Percentiles rank a stretch among this genome's conserved stretches.
These are phyloP conservation scores for Stenodera caucasica DNA, from an alignment of 2,888 invertebrate species.

Conservation along the genomic window DNA sequence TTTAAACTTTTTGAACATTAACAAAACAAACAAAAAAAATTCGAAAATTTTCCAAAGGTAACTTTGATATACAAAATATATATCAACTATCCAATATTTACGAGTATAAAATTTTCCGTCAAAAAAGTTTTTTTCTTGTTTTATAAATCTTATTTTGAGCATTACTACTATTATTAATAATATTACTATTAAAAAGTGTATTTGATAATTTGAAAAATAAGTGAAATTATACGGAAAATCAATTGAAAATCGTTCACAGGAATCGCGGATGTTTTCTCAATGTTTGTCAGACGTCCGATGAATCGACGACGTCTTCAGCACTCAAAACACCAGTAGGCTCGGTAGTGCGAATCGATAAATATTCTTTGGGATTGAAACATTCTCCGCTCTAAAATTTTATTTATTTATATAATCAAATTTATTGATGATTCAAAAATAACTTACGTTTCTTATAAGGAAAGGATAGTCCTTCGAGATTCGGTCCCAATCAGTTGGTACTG, in stretches of 20 bases:
- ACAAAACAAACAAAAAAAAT: neutral
- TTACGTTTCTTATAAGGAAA: constrained; percentile 52
- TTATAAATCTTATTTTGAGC: neutral
- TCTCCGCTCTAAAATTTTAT: constrained; percentile 47
- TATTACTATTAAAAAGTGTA: neutral
- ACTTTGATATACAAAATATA: neutral
- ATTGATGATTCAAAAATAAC: neutral
- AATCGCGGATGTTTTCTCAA: neutral
- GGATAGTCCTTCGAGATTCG: constrained; percentile 59
- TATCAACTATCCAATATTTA: constrained; percentile 1
- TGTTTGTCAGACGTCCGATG: constrained; percentile 37
- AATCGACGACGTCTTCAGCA: constrained; percentile 41
- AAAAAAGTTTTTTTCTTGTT: neutral
- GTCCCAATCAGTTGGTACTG: constrained; percentile 59
- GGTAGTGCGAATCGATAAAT: constrained; percentile 49
- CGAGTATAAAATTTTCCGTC: neutral
- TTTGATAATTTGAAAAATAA: neutral
- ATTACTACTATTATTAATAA: neutral
- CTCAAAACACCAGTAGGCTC: constrained; percentile 43
- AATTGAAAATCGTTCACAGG: neutral
- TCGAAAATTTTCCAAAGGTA: neutral
- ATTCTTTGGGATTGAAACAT: constrained; percentile 53
- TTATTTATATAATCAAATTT: constrained; percentile 10
- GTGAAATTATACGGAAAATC: neutral
- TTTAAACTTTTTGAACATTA: neutral